Base-by-base conservation (phyloP, 1,140 invertebrate species). In the Berghia stephanieae region DNA sequence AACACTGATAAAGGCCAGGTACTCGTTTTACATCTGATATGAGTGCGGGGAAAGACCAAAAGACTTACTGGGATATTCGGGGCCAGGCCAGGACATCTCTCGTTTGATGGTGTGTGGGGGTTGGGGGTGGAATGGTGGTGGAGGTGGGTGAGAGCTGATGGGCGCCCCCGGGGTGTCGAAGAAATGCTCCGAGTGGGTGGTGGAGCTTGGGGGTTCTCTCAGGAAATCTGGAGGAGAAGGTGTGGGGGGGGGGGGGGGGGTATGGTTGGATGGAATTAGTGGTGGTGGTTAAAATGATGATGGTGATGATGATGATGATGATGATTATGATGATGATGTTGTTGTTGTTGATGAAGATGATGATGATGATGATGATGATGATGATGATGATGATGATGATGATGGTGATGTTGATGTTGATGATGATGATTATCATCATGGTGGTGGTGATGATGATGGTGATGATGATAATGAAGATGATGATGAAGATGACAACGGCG, bases 41-140 rank as follows among this genome's bases (percentile, higher is more conserved):
- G n/a, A n/a, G n/a, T n/a, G n/a, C n/a, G n/a, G n/a, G n/a, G n/a
- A n/a, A n/a, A n/a, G n/a, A n/a, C n/a, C n/a, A n/a, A n/a, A n/a
- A n/a, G 27, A 69, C 36, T 40, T 49, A 70, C 68, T 31, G 68
- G n/a, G n/a, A 70, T 46, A 70, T 16, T 70, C 68, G 18, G 68
- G 27, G 13, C 42, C 68, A 49, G 40, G 18, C 68, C 68, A 70
- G 2, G 68, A 24, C 6, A 42, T 70, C n/a, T 70, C 68, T 16
- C 34, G 1, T 43, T 70, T 70, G 68, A 70, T 49, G 10, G 10
- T 49, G 43, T 44, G 68, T 10, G 31, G 2, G 34, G n/a, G 10
- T 27, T 70, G 68, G 40, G 34, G 43, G 8, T 16, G 10, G 1
- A 24, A 2, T 2, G 18, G 42, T 43, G 44, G 6, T 3, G 42